Base-by-base conservation (phyloP, 2,113 vertebrate genomes). In the Carlito syrichta region DNA sequence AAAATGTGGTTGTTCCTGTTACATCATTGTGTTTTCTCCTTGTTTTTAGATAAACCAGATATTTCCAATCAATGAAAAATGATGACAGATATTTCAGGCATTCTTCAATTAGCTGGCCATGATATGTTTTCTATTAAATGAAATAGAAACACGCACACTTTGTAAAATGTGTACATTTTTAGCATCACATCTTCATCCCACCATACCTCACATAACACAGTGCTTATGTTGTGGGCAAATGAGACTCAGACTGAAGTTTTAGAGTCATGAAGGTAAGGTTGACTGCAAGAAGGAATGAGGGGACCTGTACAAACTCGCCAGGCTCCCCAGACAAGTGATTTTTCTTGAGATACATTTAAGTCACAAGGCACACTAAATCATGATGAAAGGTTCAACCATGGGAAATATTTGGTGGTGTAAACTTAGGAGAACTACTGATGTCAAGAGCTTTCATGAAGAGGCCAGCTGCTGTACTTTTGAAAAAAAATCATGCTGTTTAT, bases 71-170 rank as follows among this genome's bases (percentile, higher is more conserved):
- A 76, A 1, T 81, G 68, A n/a, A 85, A 68, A 94, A 91, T 2
- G 2, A 93, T 95, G 74, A 93, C 86, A 92, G 71, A 58, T 81
- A 86, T 58, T 93, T 93, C 7, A 58, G 74, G 69, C 45, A 27
- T 54, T 82, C 58, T 86, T 93, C n/a, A 90, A 19, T 69, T 86
- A 69, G 76, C 74, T 62, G 54, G 19, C 66, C 27, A 58, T 85
- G 85, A 45, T 52, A 32, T 56, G 85, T 66, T 94, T 96, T 40
- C 79, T 66, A 78, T 92, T 78, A 68, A 85, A 40, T 82, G 74
- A 91, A 89, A 50, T 78, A n/a, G n/a, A n/a, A n/a, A n/a, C n/a
- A n/a, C n/a, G n/a, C n/a, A n/a, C n/a, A n/a, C n/a, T n/a, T n/a
- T n/a, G n/a, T 40, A 77, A 84, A 56, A 63, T 43, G 32, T 8